A percentile compares a stretch with the other conserved stretches of the same genome.
Evolutionary conservation across 1,140 invertebrate species (phyloP).

Genomic region (Drosophila pruinosa): DNA sequence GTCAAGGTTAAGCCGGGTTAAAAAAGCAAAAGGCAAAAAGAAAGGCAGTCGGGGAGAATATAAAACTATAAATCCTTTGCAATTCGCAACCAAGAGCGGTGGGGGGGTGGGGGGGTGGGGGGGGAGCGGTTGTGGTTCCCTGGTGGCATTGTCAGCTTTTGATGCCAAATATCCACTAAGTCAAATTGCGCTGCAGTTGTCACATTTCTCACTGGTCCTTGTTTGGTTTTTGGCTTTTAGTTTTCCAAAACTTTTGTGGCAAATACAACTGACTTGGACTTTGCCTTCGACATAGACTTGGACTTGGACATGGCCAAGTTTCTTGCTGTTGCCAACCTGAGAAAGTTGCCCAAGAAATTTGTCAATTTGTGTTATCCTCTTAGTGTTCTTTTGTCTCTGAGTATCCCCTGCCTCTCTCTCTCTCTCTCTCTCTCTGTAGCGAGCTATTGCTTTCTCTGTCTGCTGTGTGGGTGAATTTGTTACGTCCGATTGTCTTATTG

Average conservation of each 20-base stretch:
- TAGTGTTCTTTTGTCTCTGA: slow-evolving; percentile 15
- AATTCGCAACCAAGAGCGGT: slow-evolving; percentile 24
- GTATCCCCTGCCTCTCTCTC: not conserved
- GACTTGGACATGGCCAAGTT: slow-evolving; percentile 20
- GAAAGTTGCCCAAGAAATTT: slow-evolving; percentile 39
- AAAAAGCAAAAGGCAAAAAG: not conserved
- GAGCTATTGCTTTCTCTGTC: not conserved
- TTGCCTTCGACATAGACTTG: not conserved
- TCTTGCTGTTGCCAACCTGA: slow-evolving; percentile 30
- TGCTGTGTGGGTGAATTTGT: slow-evolving; percentile 33
- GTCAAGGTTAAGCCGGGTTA: not conserved
- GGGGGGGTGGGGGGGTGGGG: not conserved
- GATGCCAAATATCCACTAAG: slow-evolving; percentile 28
- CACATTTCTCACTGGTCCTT: slow-evolving; percentile 43
- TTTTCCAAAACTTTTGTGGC: slow-evolving; percentile 67
- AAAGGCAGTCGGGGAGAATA: not conserved
- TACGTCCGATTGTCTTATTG: slow-evolving; percentile 63
- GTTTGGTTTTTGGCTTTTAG: slow-evolving; percentile 55
- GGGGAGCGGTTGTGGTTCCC: not conserved
- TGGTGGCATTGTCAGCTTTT: slow-evolving; percentile 18
- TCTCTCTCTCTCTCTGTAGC: not conserved
- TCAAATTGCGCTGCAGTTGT: slow-evolving; percentile 50
- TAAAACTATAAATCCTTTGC: slow-evolving; percentile 35
- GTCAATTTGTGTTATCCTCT: slow-evolving; percentile 70
- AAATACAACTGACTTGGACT: slow-evolving; percentile 45